Evolutionary conservation across 1,140 invertebrate genomes (phyloP), one percentile per base, ranked within the genome.

Genomic region (Patella vulgata): DNA sequence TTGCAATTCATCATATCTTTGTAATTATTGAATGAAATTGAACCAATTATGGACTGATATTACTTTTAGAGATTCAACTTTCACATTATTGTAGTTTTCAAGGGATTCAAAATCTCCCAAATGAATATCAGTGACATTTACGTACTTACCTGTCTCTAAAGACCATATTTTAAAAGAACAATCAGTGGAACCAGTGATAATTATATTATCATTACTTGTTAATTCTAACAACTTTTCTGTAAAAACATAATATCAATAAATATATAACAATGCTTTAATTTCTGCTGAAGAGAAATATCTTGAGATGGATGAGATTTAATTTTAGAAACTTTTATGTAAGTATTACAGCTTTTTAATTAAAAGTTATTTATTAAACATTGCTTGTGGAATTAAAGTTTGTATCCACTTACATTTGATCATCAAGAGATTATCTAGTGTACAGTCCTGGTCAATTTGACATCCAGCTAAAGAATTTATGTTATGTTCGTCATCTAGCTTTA

Each of bases 151-250:
- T 64, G 74, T 66, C 5, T 47, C 44, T 9, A 73, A 21, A 3
- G 59, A 63, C 78, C 78, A 80, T 4, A 77, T 33, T 36, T 71
- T 78, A 30, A 75, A 59, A 27, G 39, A 65, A 50, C 78, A 78
- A 50, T 80, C 78, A 31, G 59, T 50, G 6, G 73, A 74, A 9
- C 73, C 73, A 68, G 77, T 80, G 40, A 80, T 57, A 19, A 74
- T 56, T 3, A 70, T 48, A 8, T 55, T 55, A 12, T 66, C 68
- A 25, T 36, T 21, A 48, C 0, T 43, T 8, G 51, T 52, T 1
- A 56, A 5, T 23, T 59, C 66, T 12, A 61, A 36, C 3, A 14
- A 46, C 23, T 57, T 50, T 42, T 47, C 69, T 71, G 55, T 19
- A 39, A 47, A 33, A 19, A 52, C n/a, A n/a, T n/a, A n/a, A n/a